These are phyloP conservation scores for Bradypodion pumilum DNA, from an alignment of 2,797 vertebrate genomes.

Conservation along the genomic window DNA sequence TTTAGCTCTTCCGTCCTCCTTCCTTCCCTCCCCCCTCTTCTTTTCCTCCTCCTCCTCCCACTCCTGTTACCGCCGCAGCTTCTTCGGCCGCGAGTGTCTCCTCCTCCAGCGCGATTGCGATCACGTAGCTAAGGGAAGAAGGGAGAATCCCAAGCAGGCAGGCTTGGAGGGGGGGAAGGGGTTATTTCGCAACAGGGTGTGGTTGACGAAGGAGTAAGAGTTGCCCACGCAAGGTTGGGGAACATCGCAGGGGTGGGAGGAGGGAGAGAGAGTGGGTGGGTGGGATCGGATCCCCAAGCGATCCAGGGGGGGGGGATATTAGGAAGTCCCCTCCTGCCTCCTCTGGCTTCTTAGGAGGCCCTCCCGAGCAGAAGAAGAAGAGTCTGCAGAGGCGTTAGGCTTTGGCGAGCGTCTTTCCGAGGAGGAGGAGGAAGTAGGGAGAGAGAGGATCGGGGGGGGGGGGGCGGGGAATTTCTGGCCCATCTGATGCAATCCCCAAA, in stretches of 20 bases:
- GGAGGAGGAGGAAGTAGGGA: neutral
- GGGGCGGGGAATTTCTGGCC: conserved; percentile 74
- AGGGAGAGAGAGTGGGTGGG: neutral
- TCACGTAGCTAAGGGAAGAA: conserved; percentile 51
- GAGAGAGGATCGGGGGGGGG: neutral
- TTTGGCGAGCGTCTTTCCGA: neutral
- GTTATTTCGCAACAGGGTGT: neutral
- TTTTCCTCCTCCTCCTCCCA: neutral
- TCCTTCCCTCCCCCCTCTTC: conserved; percentile 37
- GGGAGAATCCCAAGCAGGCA: conserved; percentile 50
- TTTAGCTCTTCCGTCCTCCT: conserved; percentile 26
- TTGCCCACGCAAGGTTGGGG: neutral
- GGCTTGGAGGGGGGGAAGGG: neutral
- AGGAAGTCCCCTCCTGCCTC: neutral
- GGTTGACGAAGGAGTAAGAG: neutral
- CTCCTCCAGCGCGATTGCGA: conserved; percentile 32
- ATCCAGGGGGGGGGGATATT: neutral
- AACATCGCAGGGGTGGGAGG: neutral
- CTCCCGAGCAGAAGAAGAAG: neutral
- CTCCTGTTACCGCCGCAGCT: neutral
- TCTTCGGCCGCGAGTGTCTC: conserved; percentile 23
- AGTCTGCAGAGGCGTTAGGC: neutral
- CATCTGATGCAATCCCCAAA: conserved; percentile 82
- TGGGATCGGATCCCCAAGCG: neutral
- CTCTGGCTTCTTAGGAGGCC: conserved; percentile 42